Base-by-base conservation (phyloP, 1,140 invertebrate species). In the Diorhabda elongata region DNA sequence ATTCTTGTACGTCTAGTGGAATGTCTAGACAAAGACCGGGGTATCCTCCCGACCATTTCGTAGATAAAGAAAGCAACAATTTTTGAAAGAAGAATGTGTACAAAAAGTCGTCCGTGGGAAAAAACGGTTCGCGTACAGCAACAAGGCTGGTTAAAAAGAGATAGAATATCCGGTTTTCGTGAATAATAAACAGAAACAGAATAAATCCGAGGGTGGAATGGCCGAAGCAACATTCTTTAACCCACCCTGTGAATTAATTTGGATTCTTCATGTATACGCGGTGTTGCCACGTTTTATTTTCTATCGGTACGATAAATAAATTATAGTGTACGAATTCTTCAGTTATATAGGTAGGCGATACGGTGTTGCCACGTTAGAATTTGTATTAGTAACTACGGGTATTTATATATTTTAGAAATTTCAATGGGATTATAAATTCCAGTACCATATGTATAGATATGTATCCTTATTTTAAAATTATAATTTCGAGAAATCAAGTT, bases 31-130 rank as follows among this genome's bases (percentile, higher is more conserved):
- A 71, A 60, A 71, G 74, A 75, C 41, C 61, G 74, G 69, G 47
- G 66, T 68, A 59, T 56, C 66, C n/a, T 68, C 41, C 60, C n/a
- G 43, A 11, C 60, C 60, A 43, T 69, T 58, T 56, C 67, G 64
- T 69, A 67, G 72, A 75, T 69, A 68, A 71, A 66, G 74, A 75
- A 69, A 73, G 68, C 68, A 61, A 67, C 68, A 68, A 52, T 74
- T 75, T 74, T 70, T 63, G 65, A 66, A 44, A 44, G 44, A 70
- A 45, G 45, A 68, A 63, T 68, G 67, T 58, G 67, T 58, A 61
- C 59, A 66, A 77, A 77, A 78, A 79, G 73, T 77, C 75, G 71
- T 72, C 70, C 76, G 75, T 79, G 76, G 76, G 77, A 79, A 77
- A 67, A 71, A 63, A 74, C 26, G 75, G 66, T 73, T 75, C 69